phyloP scores from a whole-genome alignment of 35 echinoderm and acorn worm species.

The Ptychodera flava region DNA sequence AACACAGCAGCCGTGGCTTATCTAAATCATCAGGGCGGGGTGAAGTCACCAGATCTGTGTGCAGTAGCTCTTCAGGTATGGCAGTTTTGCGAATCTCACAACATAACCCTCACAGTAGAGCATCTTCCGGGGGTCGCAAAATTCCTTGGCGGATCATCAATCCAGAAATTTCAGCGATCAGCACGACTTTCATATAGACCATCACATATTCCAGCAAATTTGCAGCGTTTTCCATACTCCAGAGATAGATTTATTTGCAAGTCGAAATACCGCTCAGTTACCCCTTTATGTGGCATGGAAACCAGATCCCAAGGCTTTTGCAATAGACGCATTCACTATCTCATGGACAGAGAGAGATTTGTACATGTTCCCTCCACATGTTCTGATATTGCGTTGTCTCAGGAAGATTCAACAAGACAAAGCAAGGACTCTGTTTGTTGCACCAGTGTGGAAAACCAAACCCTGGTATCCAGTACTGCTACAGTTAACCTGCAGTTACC shows the following conservation, averaged over 20 bases:
- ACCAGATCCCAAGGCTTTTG: constrained; percentile 1
- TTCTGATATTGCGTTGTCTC: constrained; percentile 10
- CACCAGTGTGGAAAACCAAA: constrained; percentile 23
- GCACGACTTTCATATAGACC: neutral
- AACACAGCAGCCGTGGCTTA: constrained; percentile 15
- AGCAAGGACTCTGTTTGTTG: constrained; percentile 20
- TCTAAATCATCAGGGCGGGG: constrained; percentile 28
- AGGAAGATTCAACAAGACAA: constrained; percentile 12
- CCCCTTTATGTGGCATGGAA: constrained; percentile 10
- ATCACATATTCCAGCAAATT: neutral
- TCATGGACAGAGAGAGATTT: neutral
- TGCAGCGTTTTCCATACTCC: neutral
- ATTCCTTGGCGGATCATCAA: neutral
- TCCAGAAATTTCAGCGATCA: neutral
- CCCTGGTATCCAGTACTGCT: constrained; percentile 23
- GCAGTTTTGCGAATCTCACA: constrained; percentile 17
- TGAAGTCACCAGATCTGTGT: neutral
- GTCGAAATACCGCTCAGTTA: constrained; percentile 14
- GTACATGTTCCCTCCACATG: constrained; percentile 24
- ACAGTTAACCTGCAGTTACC: neutral
- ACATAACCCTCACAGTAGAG: constrained; percentile 19
- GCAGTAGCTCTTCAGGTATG: constrained; percentile 15
- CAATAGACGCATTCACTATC: neutral
- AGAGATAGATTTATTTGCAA: constrained; percentile 31
- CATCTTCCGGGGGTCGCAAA: constrained; percentile 22